A percentile compares a stretch with the other conserved stretches of the same genome.
Evolutionary conservation across 1,140 invertebrate genomes (phyloP).

Genomic region (Agraylea sexmaculata): DNA sequence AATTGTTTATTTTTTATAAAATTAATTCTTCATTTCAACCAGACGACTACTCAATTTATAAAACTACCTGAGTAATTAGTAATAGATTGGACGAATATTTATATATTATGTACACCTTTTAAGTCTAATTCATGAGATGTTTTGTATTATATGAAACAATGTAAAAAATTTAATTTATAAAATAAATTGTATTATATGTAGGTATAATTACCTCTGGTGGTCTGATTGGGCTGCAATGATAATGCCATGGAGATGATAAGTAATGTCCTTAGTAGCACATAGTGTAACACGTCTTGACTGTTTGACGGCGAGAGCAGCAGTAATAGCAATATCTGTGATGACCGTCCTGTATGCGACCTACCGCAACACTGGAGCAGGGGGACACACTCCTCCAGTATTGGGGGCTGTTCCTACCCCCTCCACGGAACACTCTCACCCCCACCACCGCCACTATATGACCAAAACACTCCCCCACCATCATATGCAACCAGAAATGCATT

Average conservation of each 20-base stretch:
- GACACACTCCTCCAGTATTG: too few relatives aligned
- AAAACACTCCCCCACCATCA: constrained; percentile 13
- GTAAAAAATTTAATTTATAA: neutral
- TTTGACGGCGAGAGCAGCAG: constrained; percentile 25
- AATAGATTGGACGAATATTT: too few relatives aligned
- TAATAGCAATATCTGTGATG: constrained; percentile 28
- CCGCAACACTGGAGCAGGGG: constrained; percentile 37
- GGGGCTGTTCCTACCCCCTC: constrained; percentile 31
- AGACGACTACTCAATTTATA: neutral
- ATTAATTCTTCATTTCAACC: constrained; percentile 1
- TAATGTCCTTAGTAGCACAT: neutral
- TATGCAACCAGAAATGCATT: too few relatives aligned
- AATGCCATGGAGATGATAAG: constrained; percentile 28
- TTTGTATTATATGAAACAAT: too few relatives aligned
- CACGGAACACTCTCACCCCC: constrained; percentile 29
- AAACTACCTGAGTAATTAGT: too few relatives aligned
- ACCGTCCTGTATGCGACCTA: constrained; percentile 34
- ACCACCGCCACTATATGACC: constrained; percentile 24
- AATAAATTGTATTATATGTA: neutral
- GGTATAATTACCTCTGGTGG: constrained; percentile 33
- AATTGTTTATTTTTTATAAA: too few relatives aligned
- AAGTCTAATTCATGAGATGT: too few relatives aligned
- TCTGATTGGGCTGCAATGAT: constrained; percentile 38
- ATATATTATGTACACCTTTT: too few relatives aligned
- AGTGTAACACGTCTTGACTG: neutral